Evolutionary conservation across 1,140 invertebrate species (phyloP).

Genomic region (Myzus persicae): DNA sequence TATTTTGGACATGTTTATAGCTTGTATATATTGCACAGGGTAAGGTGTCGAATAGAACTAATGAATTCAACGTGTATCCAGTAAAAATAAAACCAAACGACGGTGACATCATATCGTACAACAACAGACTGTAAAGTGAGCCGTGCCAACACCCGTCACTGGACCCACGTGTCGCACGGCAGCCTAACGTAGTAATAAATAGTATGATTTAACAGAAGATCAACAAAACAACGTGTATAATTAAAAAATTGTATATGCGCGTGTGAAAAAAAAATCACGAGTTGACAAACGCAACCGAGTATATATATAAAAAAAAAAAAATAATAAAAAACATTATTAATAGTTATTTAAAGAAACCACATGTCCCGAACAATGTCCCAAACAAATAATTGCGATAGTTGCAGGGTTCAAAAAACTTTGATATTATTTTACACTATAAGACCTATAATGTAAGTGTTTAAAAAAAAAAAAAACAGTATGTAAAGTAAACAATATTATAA

Average conservation of each 20-base stretch:
- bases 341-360: constrained; percentile 50
- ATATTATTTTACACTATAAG: background rate
- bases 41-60: background rate
- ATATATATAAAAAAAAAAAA: constrained; percentile 7
- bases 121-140: background rate
- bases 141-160: constrained; percentile 25
- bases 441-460: constrained; percentile 1
- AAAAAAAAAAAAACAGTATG: background rate
- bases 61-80: background rate
- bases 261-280: constrained; percentile 39
- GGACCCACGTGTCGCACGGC: constrained; percentile 45
- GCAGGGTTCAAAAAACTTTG: constrained; percentile 25
- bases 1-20: background rate
- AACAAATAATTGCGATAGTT: constrained; percentile 34
- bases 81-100: background rate
- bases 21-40: background rate
- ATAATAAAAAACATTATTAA: constrained; percentile 26
- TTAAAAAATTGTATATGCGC: background rate
- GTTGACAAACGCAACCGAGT: constrained; percentile 30
- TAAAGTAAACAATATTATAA: background rate
- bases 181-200: constrained; percentile 32
- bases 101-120: constrained; percentile 23
- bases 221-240: constrained; percentile 38
- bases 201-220: constrained; percentile 23
- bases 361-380: background rate